These are phyloP conservation scores for Crax fasciolata DNA, from an alignment of 2,797 vertebrate species.

Conservation along the genomic window DNA sequence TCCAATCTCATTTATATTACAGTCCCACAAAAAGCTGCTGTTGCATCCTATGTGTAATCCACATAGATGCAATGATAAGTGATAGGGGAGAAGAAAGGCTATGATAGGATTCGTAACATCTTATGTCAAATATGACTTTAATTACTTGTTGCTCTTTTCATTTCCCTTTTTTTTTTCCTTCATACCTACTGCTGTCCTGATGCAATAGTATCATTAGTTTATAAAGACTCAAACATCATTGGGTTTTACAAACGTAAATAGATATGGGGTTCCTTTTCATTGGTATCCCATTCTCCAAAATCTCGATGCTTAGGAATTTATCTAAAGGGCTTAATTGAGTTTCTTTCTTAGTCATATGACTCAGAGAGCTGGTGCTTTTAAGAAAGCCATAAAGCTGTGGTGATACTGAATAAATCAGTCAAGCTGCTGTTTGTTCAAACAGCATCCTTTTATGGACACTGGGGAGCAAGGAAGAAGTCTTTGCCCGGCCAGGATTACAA, in stretches of 20 bases:
- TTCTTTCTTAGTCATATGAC: background rate
- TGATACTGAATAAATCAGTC: conserved; percentile 42
- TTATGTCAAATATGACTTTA: background rate
- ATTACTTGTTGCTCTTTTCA: background rate
- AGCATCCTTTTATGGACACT: conserved; percentile 37
- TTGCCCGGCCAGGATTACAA: conserved; percentile 56
- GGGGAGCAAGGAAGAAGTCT: conserved; percentile 53
- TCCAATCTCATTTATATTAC: background rate
- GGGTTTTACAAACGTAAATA: background rate
- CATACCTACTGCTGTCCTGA: background rate
- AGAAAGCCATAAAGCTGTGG: conserved; percentile 33
- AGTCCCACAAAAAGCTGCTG: background rate
- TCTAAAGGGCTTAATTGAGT: conserved; percentile 19
- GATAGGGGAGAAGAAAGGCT: background rate
- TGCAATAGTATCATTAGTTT: background rate
- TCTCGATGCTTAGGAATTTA: background rate
- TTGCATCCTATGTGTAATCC: background rate
- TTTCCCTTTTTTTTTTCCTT: background rate
- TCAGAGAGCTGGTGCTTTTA: background rate
- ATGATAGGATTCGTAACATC: background rate
- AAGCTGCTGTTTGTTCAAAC: conserved; percentile 41
- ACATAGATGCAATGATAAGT: background rate
- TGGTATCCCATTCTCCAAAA: background rate
- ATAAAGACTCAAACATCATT: background rate
- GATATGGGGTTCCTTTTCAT: conserved; percentile 2